These are phyloP conservation scores for Agrotis clavis DNA, from an alignment of 2,888 invertebrate species.

Conservation along the genomic window DNA sequence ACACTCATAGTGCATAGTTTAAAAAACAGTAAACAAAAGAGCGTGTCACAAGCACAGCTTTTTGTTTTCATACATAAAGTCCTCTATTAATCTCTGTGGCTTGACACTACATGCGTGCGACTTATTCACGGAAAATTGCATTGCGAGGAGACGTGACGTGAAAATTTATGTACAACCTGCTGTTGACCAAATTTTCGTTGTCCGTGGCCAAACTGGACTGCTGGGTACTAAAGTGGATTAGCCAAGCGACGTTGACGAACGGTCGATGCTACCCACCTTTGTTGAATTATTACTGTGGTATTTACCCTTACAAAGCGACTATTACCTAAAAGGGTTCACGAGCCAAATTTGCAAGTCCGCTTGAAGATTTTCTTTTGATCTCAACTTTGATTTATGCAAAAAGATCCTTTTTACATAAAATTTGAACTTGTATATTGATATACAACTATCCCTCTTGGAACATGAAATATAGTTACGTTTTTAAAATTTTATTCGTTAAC, in stretches of 20 bases:
- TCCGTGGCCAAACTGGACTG: constrained; percentile 69
- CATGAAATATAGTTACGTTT: constrained; percentile 58
- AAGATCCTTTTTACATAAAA: constrained; percentile 24
- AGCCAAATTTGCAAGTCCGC: constrained; percentile 59
- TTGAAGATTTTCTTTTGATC: constrained; percentile 62
- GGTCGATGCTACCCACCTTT: constrained; percentile 65
- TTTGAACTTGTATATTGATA: constrained; percentile 8
- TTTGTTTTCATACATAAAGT: constrained; percentile 31
- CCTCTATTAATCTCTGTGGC: constrained; percentile 52
- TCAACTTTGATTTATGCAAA: constrained; percentile 46
- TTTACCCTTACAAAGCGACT: constrained; percentile 56
- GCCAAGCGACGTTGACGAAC: constrained; percentile 74
- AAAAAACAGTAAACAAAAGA: constrained; percentile 33
- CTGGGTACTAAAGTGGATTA: constrained; percentile 75
- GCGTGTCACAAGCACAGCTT: constrained; percentile 28
- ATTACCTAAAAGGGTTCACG: constrained; percentile 50
- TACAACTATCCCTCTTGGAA: constrained; percentile 9
- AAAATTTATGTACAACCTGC: constrained; percentile 69
- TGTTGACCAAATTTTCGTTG: constrained; percentile 71
- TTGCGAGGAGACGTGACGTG: constrained; percentile 60
- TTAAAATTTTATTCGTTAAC: constrained; percentile 64
- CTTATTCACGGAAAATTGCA: constrained; percentile 63
- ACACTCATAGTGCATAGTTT: not conserved
- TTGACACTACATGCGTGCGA: constrained; percentile 43
- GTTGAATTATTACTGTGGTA: constrained; percentile 64